Evolutionary conservation across 2,888 invertebrate species (phyloP).

Genomic region (Brachylomia viminalis): DNA sequence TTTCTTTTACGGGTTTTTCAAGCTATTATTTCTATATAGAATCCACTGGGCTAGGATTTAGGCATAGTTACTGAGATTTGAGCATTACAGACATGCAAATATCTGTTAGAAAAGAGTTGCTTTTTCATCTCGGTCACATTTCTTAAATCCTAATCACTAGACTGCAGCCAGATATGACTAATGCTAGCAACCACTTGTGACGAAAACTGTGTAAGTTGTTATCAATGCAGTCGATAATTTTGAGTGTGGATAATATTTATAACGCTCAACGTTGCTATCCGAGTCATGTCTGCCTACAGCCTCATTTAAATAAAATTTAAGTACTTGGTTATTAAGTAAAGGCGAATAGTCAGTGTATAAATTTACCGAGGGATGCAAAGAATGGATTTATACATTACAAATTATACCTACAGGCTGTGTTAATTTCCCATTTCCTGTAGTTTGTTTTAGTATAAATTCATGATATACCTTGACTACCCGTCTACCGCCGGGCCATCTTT

Average conservation of each 20-base stretch:
- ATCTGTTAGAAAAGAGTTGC: conserved; percentile 3
- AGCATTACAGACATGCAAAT: conserved; percentile 4
- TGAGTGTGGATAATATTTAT: background rate
- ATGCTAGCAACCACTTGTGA: background rate
- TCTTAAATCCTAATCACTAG: conserved; percentile 26
- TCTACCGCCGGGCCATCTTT: conserved; percentile 41
- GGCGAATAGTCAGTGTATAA: conserved; percentile 29
- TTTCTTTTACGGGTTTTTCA: conserved; percentile 63
- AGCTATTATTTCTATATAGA: conserved; percentile 29
- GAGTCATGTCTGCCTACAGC: conserved; percentile 32
- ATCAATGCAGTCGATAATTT: background rate
- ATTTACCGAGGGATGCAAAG: conserved; percentile 1
- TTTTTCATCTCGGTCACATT: conserved; percentile 29
- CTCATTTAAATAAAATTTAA: conserved; percentile 16
- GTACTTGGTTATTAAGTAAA: background rate
- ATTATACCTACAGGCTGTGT: background rate
- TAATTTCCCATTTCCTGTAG: background rate
- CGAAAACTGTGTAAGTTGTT: background rate
- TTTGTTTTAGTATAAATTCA: conserved; percentile 9
- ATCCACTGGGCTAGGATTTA: conserved; percentile 16
- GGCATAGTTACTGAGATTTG: conserved; percentile 32
- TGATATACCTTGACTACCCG: conserved; percentile 27
- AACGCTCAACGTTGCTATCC: background rate
- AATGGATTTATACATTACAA: conserved; percentile 7
- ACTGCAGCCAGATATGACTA: conserved; percentile 22